Evolutionary conservation across 2,113 vertebrate genomes (phyloP).

Genomic region (Odocoileus virginianus): DNA sequence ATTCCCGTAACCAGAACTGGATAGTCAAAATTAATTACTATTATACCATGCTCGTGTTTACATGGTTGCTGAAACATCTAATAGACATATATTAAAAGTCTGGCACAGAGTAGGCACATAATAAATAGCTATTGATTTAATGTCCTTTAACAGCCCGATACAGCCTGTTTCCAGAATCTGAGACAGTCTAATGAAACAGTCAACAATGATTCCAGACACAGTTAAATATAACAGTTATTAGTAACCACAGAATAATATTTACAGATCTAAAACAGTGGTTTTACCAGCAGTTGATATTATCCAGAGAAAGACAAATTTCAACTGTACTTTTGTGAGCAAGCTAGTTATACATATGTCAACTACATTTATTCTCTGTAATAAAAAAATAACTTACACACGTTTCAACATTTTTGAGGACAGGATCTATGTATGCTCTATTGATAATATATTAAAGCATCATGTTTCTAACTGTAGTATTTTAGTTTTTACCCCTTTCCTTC

Average conservation of each 20-base stretch:
- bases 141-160: background rate
- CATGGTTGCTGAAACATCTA: background rate
- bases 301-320: conserved; percentile 37
- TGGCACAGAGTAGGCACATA: background rate
- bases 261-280: conserved; percentile 42
- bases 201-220: background rate
- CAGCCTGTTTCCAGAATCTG: background rate
- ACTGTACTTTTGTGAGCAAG: background rate
- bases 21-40: background rate
- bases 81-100: background rate
- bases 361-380: conserved; percentile 35
- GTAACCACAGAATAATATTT: conserved; percentile 29
- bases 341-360: conserved; percentile 22
- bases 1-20: background rate
- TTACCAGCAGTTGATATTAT: conserved; percentile 19
- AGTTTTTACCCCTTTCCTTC: background rate
- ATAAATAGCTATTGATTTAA: background rate
- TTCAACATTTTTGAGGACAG: conserved; percentile 30
- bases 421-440: conserved; percentile 26
- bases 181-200: conserved; percentile 17
- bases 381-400: background rate
- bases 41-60: background rate
- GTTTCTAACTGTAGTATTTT: conserved; percentile 29
- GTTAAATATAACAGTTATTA: conserved; percentile 34
- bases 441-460: conserved; percentile 44